Evolutionary conservation across 2,888 invertebrate genomes (phyloP), one percentile per base, ranked within the genome.

Genomic region (Synanthedon formicaeformis): DNA sequence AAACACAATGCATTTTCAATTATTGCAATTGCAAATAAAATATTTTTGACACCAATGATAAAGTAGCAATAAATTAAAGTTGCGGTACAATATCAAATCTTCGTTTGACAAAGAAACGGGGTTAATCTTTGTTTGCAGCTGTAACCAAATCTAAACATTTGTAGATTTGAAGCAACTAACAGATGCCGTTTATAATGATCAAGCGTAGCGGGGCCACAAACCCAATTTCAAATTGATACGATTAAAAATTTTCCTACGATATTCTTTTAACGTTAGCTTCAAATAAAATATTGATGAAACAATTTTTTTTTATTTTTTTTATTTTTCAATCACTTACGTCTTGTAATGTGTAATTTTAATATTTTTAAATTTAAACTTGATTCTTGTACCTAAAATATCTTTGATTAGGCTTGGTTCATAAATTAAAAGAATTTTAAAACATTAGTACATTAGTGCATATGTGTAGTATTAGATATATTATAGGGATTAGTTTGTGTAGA

Each of bases 161-260:
- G 66, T 67, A 62, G 67, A 56, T 34, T 3, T 34, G 34, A 69
- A 65, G 60, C 71, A 64, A 75, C 76, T 78, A 76, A 72, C 70
- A 63, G 66, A 78, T 72, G 78, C 71, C 69, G 69, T 73, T 79
- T 80, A 76, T 69, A 63, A 67, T 76, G 68, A 68, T 78, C 71
- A 75, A 78, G 73, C 85, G 81, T 82, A 77, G 82, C 81, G 78
- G 73, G 83, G 85, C 80, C 84, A 77, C 76, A 78, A 75, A 84
- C 78, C 83, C 75, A 81, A 81, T 80, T 57, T 51, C 78, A 81
- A 81, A 80, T 49, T 14, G 16, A 49, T 16, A 52, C 34, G 0
- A 34, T 34, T 34, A 49, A 49, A 49, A 12, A 49, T 10, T 49
- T 49, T 49, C 16, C 8, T 18, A 49, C 23, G 16, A 49, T 16